These are phyloP conservation scores for Chrysotoxum bicinctum DNA, from an alignment of 2,888 invertebrate species.

Conservation along the genomic window DNA sequence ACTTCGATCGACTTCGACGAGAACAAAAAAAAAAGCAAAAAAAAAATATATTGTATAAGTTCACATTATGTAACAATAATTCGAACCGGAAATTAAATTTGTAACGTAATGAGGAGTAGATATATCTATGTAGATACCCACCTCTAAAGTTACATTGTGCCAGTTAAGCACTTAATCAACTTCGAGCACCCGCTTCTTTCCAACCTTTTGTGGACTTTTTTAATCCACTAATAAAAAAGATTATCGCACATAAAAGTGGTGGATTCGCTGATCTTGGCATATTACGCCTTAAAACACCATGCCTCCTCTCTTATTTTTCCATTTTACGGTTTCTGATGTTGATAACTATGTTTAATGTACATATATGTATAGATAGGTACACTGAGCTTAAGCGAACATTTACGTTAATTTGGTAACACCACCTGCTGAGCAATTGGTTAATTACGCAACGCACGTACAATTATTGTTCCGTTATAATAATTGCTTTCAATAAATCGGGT, in stretches of 20 bases:
- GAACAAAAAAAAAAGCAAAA: neutral
- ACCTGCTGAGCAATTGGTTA: slow-evolving; percentile 70
- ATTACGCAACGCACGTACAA: slow-evolving; percentile 71
- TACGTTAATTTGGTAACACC: slow-evolving; percentile 49
- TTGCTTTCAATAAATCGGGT: slow-evolving; percentile 70
- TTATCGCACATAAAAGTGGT: neutral
- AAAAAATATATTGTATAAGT: neutral
- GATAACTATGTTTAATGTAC: neutral
- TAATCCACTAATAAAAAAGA: slow-evolving; percentile 33
- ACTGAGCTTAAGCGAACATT: neutral
- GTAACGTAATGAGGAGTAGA: slow-evolving; percentile 34
- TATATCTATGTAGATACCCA: too few relatives aligned
- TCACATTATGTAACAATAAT: slow-evolving; percentile 40
- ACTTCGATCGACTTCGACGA: slow-evolving; percentile 8
- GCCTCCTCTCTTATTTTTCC: neutral
- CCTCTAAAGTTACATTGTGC: slow-evolving; percentile 29
- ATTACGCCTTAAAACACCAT: neutral
- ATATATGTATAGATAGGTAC: neutral
- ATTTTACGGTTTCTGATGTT: neutral
- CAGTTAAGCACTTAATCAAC: slow-evolving; percentile 53
- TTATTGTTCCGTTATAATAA: slow-evolving; percentile 72
- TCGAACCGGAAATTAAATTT: slow-evolving; percentile 65
- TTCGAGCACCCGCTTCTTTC: slow-evolving; percentile 9
- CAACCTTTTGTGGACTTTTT: neutral
- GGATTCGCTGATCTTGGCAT: slow-evolving; percentile 62